Evolutionary conservation across 2,888 invertebrate species (phyloP).

Genomic region (Sclerodermus sp.): DNA sequence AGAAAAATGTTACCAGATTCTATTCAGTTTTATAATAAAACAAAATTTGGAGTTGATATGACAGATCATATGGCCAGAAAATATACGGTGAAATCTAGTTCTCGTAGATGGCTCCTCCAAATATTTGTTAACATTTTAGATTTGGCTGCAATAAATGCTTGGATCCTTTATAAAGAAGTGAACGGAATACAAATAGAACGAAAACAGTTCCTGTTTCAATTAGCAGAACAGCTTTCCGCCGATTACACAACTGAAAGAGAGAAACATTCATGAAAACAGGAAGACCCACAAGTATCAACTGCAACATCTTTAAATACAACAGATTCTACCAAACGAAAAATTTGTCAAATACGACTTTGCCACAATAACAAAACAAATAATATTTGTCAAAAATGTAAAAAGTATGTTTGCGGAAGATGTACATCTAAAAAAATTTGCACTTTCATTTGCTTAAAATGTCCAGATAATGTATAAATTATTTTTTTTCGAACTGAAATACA

Average conservation of each 20-base stretch:
- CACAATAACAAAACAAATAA: neutral
- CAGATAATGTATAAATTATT: constrained; percentile 15
- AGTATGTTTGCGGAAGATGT: neutral
- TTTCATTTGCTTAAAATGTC: constrained; percentile 18
- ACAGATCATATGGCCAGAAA: constrained; percentile 38
- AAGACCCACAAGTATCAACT: neutral
- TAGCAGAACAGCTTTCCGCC: constrained; percentile 5
- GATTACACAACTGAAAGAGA: constrained; percentile 3
- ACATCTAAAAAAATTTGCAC: too few species aligned
- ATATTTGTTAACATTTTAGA: constrained; percentile 26
- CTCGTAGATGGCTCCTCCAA: constrained; percentile 25
- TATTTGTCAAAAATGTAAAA: constrained; percentile 1
- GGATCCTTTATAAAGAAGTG: constrained; percentile 31
- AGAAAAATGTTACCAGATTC: constrained; percentile 26
- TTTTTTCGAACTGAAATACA: constrained; percentile 14
- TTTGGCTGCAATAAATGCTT: constrained; percentile 31
- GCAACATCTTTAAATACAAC: neutral
- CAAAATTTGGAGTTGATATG: constrained; percentile 30
- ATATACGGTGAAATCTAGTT: constrained; percentile 33
- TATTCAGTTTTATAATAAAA: constrained; percentile 31
- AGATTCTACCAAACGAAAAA: neutral
- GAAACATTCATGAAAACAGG: neutral
- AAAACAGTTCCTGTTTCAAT: constrained; percentile 21
- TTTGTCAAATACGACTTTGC: neutral
- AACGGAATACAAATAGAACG: constrained; percentile 17